Base-by-base conservation (phyloP, 2,797 vertebrate genomes). In the Dendrocincla tyrannina region DNA sequence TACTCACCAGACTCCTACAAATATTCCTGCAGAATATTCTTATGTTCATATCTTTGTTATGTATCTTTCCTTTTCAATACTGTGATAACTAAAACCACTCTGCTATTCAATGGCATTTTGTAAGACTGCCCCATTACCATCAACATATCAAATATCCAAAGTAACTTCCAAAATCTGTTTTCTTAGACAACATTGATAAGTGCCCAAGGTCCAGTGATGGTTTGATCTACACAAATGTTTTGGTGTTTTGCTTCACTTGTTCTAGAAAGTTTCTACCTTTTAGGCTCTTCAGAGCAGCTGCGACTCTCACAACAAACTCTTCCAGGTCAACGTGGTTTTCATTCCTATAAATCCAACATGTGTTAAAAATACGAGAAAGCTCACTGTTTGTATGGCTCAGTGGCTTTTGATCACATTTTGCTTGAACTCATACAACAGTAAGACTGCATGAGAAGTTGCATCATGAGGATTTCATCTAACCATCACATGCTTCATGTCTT, bases 161-260 rank as follows among this genome's bases (percentile, higher is more conserved):
- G 52, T n/a, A 17, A 58, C 32, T 91, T 73, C 55, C 30, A n/a
- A 80, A 91, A 47, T 2, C 18, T 64, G 87, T 46, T 16, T 86
- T 63, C 22, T 63, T 63, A 44, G 15, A 49, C 46, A 37, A n/a
- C 37, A 50, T 53, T 70, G 9, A 1, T 18, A 53, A 19, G 5
- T 27, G 5, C 3, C 28, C 0, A 1, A 53, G 8, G 6, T 60
- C 17, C 28, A 77, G 23, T 63, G 56, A 44, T 17, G 3, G 6
- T 13, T 18, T 12, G 3, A 56, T 37, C 52, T 2, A 27, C 7
- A 35, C 20, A 63, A 44, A 52, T 14, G 0, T 75, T 85, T 81
- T 53, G 13, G 3, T 35, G 13, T 20, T 87, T 82, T 67, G 6
- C 7, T 88, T 80, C 35, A 32, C 67, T 63, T 68, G 2, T 44